Evolutionary conservation across 2,113 vertebrate genomes (phyloP), one percentile per base, ranked within the genome.

Genomic region (Bubo blakistoni): DNA sequence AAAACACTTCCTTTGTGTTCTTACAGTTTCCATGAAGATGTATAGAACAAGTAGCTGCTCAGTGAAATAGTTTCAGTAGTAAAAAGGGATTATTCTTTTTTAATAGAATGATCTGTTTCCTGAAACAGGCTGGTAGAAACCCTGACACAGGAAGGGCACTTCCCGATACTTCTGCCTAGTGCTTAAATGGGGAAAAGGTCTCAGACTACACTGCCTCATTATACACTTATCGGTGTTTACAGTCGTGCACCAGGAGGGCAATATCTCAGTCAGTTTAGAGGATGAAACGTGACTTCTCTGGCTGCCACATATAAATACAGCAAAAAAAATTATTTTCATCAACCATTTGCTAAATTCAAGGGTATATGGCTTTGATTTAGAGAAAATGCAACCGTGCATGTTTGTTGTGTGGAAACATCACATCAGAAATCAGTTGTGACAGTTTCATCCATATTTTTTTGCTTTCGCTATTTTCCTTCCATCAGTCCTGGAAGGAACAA

Each of bases 191-290:
- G n/a, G 26, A 55, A 55, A 59, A 73, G 6, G 8, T 61, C 38
- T 65, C 59, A 49, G 13, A 36, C 40, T 57, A 1, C 1, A 0
- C 14, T 80, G 21, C 11, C 20, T 87, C 22, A 4, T 42, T 55
- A 7, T 13, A 5, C 2, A 5, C 10, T 69, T 69, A 16, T 2
- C 12, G 22, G 0, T 36, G 25, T 55, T 51, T 73, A 25, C 29
- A 65, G 30, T 19, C 2, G 0, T 18, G 20, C 13, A 1, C 8
- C 24, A 54, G 51, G n/a, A 73, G 21, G 32, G 22, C 17, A 49
- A 1, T 16, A 18, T 19, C 57, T 82, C 42, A 13, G 11, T 40
- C 32, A 27, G 10, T 44, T 62, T 24, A 21, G 44, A 76, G 9
- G 29, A 9, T 80, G 62, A 71, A 38, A 59, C 20, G 5, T 46